Base-by-base conservation (phyloP, 2,888 invertebrate genomes). In the Agonopterix heracliana region DNA sequence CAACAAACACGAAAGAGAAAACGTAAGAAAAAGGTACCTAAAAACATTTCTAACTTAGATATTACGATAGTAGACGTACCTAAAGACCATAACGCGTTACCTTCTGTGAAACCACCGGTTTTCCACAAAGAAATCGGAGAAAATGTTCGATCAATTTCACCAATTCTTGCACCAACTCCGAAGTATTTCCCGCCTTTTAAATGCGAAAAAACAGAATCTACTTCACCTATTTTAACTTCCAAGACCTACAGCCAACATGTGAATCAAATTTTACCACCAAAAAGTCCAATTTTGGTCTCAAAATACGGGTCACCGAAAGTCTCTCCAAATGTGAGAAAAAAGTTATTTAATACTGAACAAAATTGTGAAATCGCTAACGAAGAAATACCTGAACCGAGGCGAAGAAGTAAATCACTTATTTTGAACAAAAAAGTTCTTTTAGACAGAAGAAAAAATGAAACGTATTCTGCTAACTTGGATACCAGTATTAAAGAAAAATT, bases 41-140 rank as follows among this genome's bases (percentile, higher is more conserved):
- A 64, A 38, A 81, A 81, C 47, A 42, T 70, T 34, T 74, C 78
- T 11, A 81, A 80, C 51, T 67, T 88, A 49, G 67, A 78, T 48
- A 61, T 87, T 8, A 76, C 70, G 2, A 66, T 78, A 40, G 42
- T 66, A 34, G 73, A 81, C 38, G 49, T 57, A 1, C 47, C 54
- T 36, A 62, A 54, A 46, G 54, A 68, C 0, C 48, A 9, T 17
- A 68, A 58, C 52, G 17, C 46, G 8, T 35, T 34, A 4, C 48
- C 43, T 34, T 52, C 60, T 13, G 57, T 38, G 36, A 64, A 63
- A 64, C 78, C 75, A 0, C 74, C 77, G 0, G 61, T 71, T 52
- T 56, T 73, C 2, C 1, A n/a, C 10, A n/a, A 12, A 11, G 50
- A 45, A 55, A 44, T 41, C 3, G 11, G 41, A 9, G 14, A 12